These are phyloP conservation scores for Buathra laborator DNA, from an alignment of 2,888 invertebrate genomes.

Conservation along the genomic window DNA sequence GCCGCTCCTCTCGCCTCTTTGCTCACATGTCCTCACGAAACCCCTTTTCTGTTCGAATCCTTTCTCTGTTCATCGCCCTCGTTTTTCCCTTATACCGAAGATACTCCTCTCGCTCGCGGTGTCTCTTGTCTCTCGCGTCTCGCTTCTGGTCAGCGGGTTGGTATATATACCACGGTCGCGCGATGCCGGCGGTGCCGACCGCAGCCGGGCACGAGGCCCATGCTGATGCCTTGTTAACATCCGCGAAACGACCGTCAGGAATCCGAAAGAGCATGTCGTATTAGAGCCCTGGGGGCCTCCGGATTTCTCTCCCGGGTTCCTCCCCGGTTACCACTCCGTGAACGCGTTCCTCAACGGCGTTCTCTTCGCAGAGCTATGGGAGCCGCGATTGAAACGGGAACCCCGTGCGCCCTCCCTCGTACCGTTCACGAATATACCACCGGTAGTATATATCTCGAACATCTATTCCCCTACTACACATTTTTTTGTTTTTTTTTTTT, in stretches of 20 bases:
- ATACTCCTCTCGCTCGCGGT: constrained; percentile 68
- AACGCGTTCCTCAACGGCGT: constrained; percentile 52
- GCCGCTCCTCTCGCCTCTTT: constrained; percentile 71
- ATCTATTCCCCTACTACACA: constrained; percentile 33
- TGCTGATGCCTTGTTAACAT: constrained; percentile 84
- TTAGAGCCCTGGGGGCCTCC: constrained; percentile 74
- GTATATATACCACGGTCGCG: constrained; percentile 41
- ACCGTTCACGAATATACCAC: constrained; percentile 29
- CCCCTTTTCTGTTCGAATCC: constrained; percentile 42
- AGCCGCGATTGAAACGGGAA: constrained; percentile 52
- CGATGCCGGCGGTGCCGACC: constrained; percentile 71
- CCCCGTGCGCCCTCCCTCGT: constrained; percentile 30
- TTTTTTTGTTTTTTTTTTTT: constrained; percentile 22
- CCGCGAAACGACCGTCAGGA: constrained; percentile 82
- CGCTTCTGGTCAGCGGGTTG: constrained; percentile 56
- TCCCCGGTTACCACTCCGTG: constrained; percentile 51
- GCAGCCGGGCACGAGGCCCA: constrained; percentile 82
- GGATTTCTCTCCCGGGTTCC: constrained; percentile 58
- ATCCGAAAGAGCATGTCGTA: constrained; percentile 84
- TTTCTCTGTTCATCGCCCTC: constrained; percentile 73
- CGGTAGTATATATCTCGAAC: constrained; percentile 55
- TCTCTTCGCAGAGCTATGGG: constrained; percentile 30
- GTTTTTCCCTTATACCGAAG: constrained; percentile 67
- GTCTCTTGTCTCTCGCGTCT: constrained; percentile 62
- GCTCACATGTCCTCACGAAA: constrained; percentile 60